phyloP scores from a whole-genome alignment of 2,113 vertebrate species.

The Prunella fulvescens region DNA sequence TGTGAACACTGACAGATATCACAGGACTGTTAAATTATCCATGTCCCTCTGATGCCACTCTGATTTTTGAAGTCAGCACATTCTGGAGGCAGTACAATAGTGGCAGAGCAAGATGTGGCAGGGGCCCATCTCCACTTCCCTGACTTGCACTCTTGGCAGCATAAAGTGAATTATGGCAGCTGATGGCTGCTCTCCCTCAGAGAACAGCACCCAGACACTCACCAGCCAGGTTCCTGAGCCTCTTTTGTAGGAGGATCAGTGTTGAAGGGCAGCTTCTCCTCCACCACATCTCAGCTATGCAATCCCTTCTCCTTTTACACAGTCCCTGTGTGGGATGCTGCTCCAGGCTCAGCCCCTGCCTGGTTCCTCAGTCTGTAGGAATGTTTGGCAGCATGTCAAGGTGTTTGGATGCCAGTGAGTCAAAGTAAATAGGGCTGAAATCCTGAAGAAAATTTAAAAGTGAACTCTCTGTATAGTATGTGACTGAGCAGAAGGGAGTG shows the following conservation, averaged over 20 bases:
- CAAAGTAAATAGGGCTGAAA: neutral
- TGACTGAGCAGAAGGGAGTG: neutral
- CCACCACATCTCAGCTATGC: neutral
- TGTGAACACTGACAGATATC: neutral
- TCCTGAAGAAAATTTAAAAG: neutral
- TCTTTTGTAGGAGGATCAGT: neutral
- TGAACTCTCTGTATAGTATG: neutral
- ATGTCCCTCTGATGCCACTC: neutral
- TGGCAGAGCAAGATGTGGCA: neutral
- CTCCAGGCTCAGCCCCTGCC: neutral
- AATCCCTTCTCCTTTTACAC: accelerated
- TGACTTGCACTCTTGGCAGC: neutral
- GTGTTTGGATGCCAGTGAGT: neutral
- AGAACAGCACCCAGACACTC: neutral
- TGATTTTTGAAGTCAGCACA: neutral
- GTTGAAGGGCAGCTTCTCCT: neutral
- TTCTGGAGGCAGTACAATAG: neutral
- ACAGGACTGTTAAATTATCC: neutral
- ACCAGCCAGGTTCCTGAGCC: neutral
- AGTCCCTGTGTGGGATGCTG: neutral
- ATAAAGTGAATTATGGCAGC: neutral
- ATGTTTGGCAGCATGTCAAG: neutral
- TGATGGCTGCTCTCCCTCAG: neutral
- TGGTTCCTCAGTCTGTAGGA: neutral
- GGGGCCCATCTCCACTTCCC: neutral